Evolutionary conservation across 2,888 invertebrate genomes (phyloP), one percentile per base, ranked within the genome.

Genomic region (Drosophila quasianomalipes): DNA sequence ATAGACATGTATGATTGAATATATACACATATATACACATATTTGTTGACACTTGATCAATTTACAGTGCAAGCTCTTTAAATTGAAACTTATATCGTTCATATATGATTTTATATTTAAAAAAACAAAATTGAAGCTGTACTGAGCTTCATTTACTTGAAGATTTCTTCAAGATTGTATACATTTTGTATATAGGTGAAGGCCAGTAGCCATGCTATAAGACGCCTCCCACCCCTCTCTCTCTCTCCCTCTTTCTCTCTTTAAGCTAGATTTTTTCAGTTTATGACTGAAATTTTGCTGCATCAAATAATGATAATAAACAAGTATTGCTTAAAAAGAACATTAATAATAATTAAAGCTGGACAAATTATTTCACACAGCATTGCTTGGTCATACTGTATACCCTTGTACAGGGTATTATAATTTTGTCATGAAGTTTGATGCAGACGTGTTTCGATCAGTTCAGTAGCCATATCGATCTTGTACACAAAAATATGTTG

Each of bases 181-280:
- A 22, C 4, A 6, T 47, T 44, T 22, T 12, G 1, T 22, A 22
- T 22, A 22, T 44, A 6, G 14, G 6, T 22, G 3, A 22, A 44
- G 22, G 14, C 14, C 39, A 10, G 10, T 4, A 39, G n/a, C 9
- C 9, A 39, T 39, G 19, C 19, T 3, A n/a, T n/a, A 39, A 39
- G 9, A 5, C 0, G 2, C 16, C 37, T 6, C 37, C 6, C 35
- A 1, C 10, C 4, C 4, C 39, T 0, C n/a, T 4, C 10, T 1
- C n/a, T 0, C n/a, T 12, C 0, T 0, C 4, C 4, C 39, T 0
- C n/a, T 4, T 1, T 4, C n/a, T 0, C n/a, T 4, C 0, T 0
- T 22, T 22, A 41, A 41, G 12, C n/a, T n/a, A n/a, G n/a, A n/a
- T 22, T 44, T 22, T 2, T 22, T 22, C 22, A 44, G 22, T 44